Percentiles rank a stretch among this genome's conserved stretches.
phyloP scores from a whole-genome alignment of 1,140 invertebrate genomes.

The Plutomurus gul region DNA sequence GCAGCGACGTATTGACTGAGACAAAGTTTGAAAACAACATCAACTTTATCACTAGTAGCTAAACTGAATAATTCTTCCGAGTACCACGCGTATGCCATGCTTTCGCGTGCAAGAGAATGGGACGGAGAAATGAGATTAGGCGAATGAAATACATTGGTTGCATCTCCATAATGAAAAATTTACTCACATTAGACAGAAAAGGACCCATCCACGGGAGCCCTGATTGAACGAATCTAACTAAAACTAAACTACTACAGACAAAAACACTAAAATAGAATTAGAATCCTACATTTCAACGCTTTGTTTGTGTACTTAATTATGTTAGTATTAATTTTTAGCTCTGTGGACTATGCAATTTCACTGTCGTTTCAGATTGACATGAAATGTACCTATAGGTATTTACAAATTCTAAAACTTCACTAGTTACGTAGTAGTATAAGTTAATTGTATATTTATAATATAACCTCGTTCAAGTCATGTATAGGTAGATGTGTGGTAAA shows the following conservation, averaged over 20 bases:
- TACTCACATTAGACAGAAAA: slow-evolving; percentile 22
- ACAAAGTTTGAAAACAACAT: too few relatives aligned
- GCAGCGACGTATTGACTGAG: too few relatives aligned
- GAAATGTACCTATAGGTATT: neutral
- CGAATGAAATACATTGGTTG: neutral
- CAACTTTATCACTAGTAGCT: too few relatives aligned
- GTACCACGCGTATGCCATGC: neutral
- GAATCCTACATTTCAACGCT: neutral
- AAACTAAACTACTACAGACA: slow-evolving; percentile 22
- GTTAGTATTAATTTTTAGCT: slow-evolving; percentile 8
- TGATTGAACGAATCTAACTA: slow-evolving; percentile 27
- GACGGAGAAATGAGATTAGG: neutral
- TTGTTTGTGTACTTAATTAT: neutral
- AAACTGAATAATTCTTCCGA: too few relatives aligned
- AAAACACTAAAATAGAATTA: slow-evolving; percentile 19
- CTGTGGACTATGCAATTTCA: neutral
- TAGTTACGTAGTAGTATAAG: too few relatives aligned
- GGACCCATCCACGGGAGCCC: neutral
- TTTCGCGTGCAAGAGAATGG: neutral
- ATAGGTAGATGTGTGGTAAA: too few relatives aligned
- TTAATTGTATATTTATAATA: too few relatives aligned
- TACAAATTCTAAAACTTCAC: too few relatives aligned
- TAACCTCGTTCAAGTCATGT: too few relatives aligned
- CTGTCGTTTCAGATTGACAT: slow-evolving; percentile 1
- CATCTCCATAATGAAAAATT: slow-evolving; percentile 30